phyloP scores from a whole-genome alignment of 2,797 vertebrate species.

The Huso huso region DNA sequence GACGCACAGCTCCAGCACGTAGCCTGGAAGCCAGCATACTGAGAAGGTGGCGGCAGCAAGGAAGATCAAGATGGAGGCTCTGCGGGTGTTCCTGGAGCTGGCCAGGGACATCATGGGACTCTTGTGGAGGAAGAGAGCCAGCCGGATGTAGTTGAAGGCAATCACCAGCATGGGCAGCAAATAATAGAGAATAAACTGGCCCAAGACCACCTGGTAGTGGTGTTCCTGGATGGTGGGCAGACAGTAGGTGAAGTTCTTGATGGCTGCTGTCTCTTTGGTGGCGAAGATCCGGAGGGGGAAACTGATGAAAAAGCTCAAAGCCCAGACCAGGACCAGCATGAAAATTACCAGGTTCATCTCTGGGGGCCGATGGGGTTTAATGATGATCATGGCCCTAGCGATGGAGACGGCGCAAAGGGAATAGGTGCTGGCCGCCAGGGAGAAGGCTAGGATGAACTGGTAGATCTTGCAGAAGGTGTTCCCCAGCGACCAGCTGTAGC shows the following conservation, averaged over 20 bases:
- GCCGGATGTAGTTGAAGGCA: slow-evolving; percentile 55
- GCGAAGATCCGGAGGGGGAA: slow-evolving; percentile 54
- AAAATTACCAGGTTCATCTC: slow-evolving; percentile 47
- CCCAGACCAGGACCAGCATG: slow-evolving; percentile 56
- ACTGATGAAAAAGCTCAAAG: slow-evolving; percentile 60
- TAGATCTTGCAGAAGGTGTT: slow-evolving; percentile 62
- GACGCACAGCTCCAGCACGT: slow-evolving; percentile 56
- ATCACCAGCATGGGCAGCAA: slow-evolving; percentile 59
- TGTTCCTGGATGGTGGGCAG: slow-evolving; percentile 56
- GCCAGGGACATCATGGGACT: slow-evolving; percentile 56
- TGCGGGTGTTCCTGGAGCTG: slow-evolving; percentile 54
- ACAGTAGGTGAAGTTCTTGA: slow-evolving; percentile 50
- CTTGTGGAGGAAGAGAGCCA: slow-evolving; percentile 58
- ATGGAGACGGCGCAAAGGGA: slow-evolving; percentile 62
- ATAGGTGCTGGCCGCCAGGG: slow-evolving; percentile 63
- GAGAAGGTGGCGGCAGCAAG: slow-evolving; percentile 59
- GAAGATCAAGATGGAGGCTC: slow-evolving; percentile 60
- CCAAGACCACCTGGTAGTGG: slow-evolving; percentile 57
- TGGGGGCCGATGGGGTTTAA: slow-evolving; percentile 55
- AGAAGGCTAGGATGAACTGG: slow-evolving; percentile 64
- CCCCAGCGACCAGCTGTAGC: slow-evolving; percentile 55
- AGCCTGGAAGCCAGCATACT: slow-evolving; percentile 59
- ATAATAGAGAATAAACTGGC: slow-evolving; percentile 60
- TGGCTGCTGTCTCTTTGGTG: slow-evolving; percentile 42
- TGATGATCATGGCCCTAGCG: slow-evolving; percentile 56